Percentiles rank a stretch among this genome's conserved stretches.
Evolutionary conservation across 2,797 vertebrate species (phyloP).

Genomic region (Typhlichthys eigenmanni): DNA sequence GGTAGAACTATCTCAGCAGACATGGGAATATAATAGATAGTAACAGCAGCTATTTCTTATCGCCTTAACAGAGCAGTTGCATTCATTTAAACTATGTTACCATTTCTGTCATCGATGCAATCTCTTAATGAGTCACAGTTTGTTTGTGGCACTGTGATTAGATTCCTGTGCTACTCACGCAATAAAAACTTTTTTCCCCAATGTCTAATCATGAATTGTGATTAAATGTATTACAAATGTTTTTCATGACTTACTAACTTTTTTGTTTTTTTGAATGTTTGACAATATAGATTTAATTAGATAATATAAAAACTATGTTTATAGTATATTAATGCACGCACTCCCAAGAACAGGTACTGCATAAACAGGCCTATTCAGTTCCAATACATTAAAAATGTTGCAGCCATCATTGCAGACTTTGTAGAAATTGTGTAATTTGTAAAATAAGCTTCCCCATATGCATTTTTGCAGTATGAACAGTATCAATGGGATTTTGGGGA

Average conservation of each 20-base stretch:
- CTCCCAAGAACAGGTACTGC: background rate
- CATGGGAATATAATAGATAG: slow-evolving; percentile 28
- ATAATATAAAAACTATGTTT: background rate
- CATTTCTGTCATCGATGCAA: slow-evolving; percentile 22
- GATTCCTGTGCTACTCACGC: slow-evolving; percentile 13
- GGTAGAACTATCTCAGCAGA: slow-evolving; percentile 46
- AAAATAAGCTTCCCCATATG: no score
- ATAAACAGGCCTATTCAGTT: background rate
- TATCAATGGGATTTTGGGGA: background rate
- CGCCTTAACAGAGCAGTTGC: slow-evolving; percentile 27
- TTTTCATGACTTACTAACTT: no score
- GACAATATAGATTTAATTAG: no score
- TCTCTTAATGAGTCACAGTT: background rate
- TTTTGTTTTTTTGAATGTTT: background rate
- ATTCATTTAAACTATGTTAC: slow-evolving; percentile 14
- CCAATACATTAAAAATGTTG: no score
- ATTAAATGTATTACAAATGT: no score
- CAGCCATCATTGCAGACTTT: no score
- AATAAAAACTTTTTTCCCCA: slow-evolving; percentile 10
- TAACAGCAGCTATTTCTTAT: slow-evolving; percentile 23
- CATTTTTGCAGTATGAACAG: no score
- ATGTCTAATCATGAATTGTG: slow-evolving; percentile 6
- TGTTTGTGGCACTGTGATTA: slow-evolving; percentile 47
- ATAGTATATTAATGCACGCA: background rate
- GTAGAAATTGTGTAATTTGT: no score